Conservation (phyloP, 2,797 vertebrate genomes). For the Gobio occitaniae region DNA sequence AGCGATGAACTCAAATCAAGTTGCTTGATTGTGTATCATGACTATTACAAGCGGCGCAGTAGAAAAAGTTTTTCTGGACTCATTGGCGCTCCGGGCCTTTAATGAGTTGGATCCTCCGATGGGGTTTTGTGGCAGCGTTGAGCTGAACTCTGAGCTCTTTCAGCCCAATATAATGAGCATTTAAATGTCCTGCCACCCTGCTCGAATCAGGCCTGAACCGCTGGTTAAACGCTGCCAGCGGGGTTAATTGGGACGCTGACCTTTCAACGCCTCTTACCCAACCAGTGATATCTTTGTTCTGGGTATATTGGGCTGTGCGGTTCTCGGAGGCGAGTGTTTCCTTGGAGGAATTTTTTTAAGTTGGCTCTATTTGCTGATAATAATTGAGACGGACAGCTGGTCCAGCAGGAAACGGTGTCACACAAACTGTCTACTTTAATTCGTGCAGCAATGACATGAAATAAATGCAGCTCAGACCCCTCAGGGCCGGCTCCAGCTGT, state of each 20-base stretch:
- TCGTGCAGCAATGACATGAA: background rate
- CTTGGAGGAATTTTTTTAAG: slow-evolving; percentile 1
- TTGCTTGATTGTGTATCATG: background rate
- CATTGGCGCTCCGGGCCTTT: background rate
- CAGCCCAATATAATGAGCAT: slow-evolving; percentile 38
- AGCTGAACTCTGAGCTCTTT: slow-evolving; percentile 36
- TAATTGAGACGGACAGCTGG: background rate
- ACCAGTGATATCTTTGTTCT: slow-evolving; percentile 30
- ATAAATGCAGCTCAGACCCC: background rate
- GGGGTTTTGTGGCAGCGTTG: background rate
- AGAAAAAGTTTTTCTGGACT: background rate
- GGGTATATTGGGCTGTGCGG: background rate
- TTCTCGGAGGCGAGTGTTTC: background rate
- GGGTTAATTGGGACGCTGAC: slow-evolving; percentile 33
- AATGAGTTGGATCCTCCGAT: slow-evolving; percentile 2
- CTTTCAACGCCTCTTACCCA: slow-evolving; percentile 19
- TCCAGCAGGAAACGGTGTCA: background rate
- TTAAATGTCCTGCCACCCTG: slow-evolving; percentile 13
- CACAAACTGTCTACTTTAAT: background rate
- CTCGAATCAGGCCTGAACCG: background rate
- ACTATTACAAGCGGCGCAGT: background rate
- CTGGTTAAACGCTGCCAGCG: slow-evolving; percentile 17
- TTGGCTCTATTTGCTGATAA: slow-evolving; percentile 28
- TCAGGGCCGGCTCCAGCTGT: background rate
- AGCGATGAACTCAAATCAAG: background rate